phyloP scores from a whole-genome alignment of 2,888 invertebrate genomes.

The Auanema sp. region DNA sequence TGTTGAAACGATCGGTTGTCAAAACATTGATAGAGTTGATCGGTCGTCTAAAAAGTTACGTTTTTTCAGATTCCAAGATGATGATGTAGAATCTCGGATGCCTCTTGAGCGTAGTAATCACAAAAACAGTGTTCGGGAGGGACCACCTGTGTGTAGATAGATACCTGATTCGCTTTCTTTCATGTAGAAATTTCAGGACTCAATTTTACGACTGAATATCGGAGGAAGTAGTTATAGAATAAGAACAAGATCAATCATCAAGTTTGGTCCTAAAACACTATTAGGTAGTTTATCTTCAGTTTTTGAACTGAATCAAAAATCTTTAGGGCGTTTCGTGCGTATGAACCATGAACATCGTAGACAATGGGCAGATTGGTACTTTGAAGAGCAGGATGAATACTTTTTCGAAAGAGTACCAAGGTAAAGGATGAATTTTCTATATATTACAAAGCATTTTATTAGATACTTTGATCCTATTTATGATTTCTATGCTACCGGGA shows the following conservation, averaged over 20 bases:
- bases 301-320: not conserved
- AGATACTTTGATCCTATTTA: slow-evolving; percentile 63
- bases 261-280: slow-evolving; percentile 57
- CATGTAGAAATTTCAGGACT: slow-evolving; percentile 33
- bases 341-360: slow-evolving; percentile 62
- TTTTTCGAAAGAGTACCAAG: slow-evolving; percentile 62
- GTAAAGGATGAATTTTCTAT: slow-evolving; percentile 18
- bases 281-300: slow-evolving; percentile 24
- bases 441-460: slow-evolving; percentile 15
- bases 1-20: too few relatives aligned
- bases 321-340: slow-evolving; percentile 47
- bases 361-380: slow-evolving; percentile 61
- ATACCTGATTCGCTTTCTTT: not conserved
- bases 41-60: not conserved
- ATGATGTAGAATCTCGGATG: slow-evolving; percentile 51
- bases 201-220: slow-evolving; percentile 60
- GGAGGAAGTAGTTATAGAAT: slow-evolving; percentile 61
- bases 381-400: slow-evolving; percentile 60
- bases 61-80: slow-evolving; percentile 28
- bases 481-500: slow-evolving; percentile 62
- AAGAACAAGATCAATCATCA: slow-evolving; percentile 55
- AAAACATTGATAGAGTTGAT: too few relatives aligned
- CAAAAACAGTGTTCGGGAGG: slow-evolving; percentile 38
- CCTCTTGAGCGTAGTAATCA: slow-evolving; percentile 43
- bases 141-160: slow-evolving; percentile 14